Evolutionary conservation across 2,113 vertebrate species (phyloP).

Genomic region (Seriola dumerili): DNA sequence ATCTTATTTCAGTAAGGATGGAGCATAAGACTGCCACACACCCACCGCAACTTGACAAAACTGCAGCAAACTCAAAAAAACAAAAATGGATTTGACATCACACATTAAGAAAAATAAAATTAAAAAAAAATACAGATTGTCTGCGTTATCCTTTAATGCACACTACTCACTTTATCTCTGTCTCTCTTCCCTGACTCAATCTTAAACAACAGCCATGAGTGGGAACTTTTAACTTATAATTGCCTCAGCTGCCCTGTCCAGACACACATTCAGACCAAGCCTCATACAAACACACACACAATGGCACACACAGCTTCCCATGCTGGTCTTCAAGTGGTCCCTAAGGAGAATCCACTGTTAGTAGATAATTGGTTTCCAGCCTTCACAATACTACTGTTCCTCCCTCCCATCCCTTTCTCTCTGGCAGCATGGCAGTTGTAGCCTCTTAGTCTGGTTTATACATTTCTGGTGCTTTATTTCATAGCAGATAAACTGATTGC

Average conservation of each 20-base stretch:
- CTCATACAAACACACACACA: conserved; percentile 41
- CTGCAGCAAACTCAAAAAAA: too few species aligned
- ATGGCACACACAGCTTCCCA: conserved; percentile 28
- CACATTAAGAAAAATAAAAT: too few species aligned
- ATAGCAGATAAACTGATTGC: conserved; percentile 4
- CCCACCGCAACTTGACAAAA: neutral
- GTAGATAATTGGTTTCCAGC: conserved; percentile 73
- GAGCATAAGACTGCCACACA: neutral
- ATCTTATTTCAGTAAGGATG: neutral
- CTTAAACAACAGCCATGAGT: conserved; percentile 40
- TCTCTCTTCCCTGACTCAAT: neutral
- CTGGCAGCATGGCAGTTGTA: neutral
- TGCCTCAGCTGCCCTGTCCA: conserved; percentile 57
- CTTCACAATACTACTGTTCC: conserved; percentile 40
- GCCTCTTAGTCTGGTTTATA: neutral
- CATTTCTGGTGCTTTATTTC: conserved; percentile 28
- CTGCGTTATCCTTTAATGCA: neutral
- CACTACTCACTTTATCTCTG: neutral
- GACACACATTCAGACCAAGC: conserved; percentile 42
- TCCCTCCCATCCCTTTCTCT: conserved; percentile 6
- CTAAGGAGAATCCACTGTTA: conserved; percentile 52
- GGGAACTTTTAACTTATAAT: conserved; percentile 58
- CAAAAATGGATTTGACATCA: too few species aligned
- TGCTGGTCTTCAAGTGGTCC: conserved; percentile 50
- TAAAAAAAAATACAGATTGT: neutral